Conservation (phyloP, 2,888 invertebrate genomes). For the Drosophila robusta region DNA sequence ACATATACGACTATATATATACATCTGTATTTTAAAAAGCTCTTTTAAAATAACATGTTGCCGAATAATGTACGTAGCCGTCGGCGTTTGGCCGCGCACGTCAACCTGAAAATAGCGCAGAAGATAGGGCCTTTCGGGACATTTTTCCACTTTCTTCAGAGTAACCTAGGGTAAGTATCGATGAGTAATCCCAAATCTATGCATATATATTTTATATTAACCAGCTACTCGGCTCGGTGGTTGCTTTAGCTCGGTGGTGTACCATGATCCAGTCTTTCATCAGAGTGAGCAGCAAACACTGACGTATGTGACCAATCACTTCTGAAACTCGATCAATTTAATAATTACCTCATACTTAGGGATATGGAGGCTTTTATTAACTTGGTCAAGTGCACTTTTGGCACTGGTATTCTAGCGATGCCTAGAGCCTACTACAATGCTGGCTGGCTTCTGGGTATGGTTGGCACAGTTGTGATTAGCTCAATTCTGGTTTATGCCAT, state of each 20-base stretch:
- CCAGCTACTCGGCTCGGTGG: not conserved
- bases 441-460: slow-evolving; percentile 91
- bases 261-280: slow-evolving; percentile 39
- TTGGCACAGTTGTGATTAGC: slow-evolving; percentile 92
- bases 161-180: slow-evolving; percentile 31
- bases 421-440: slow-evolving; percentile 95
- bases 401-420: slow-evolving; percentile 97
- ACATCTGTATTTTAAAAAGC: not conserved
- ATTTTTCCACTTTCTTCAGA: slow-evolving; percentile 6
- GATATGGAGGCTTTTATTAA: slow-evolving; percentile 91
- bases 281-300: slow-evolving; percentile 36
- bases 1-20: slow-evolving; percentile 1
- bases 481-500: slow-evolving; percentile 94
- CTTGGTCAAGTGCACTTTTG: slow-evolving; percentile 95
- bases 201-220: not conserved
- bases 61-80: slow-evolving; percentile 13
- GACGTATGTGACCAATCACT: slow-evolving; percentile 39
- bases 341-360: slow-evolving; percentile 33
- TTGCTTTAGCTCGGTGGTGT: slow-evolving; percentile 20
- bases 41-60: slow-evolving; percentile 26
- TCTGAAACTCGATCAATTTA: slow-evolving; percentile 24
- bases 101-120: not conserved
- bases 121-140: not conserved
- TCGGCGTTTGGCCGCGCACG: slow-evolving; percentile 10
- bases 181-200: slow-evolving; percentile 19